Percentiles rank a stretch among this genome's conserved stretches.
These are phyloP conservation scores for Agonopterix arenella DNA, from an alignment of 2,888 invertebrate species.

Conservation along the genomic window DNA sequence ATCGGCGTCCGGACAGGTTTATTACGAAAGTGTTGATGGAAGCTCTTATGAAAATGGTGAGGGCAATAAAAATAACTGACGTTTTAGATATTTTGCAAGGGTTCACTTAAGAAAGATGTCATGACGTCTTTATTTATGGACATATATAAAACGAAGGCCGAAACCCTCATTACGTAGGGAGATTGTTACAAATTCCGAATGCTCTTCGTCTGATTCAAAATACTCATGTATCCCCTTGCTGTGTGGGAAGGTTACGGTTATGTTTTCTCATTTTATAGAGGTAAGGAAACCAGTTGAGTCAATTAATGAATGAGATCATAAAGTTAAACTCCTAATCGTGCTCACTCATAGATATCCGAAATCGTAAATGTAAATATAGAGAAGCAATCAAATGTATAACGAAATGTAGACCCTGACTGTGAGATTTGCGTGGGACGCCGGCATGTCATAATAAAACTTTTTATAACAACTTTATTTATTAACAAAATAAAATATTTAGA, in stretches of 20 bases:
- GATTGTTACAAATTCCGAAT: too few species aligned
- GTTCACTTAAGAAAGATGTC: not conserved
- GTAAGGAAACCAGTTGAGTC: conserved; percentile 5
- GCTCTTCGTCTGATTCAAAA: too few species aligned
- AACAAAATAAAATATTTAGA: conserved; percentile 21
- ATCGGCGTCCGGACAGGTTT: conserved; percentile 59
- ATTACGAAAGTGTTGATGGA: conserved; percentile 52
- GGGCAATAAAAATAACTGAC: conserved; percentile 21
- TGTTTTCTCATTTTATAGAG: conserved; percentile 6
- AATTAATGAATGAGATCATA: conserved; percentile 15
- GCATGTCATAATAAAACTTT: conserved; percentile 45
- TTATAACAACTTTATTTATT: conserved; percentile 38
- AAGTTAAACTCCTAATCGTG: conserved; percentile 38
- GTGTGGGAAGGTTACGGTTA: conserved; percentile 9
- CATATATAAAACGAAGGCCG: too few species aligned
- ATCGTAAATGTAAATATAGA: conserved; percentile 37
- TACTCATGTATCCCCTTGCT: not conserved
- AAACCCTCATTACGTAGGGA: too few species aligned
- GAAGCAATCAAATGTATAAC: conserved; percentile 40
- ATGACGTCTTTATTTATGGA: too few species aligned
- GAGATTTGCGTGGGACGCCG: conserved; percentile 42
- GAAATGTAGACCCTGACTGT: conserved; percentile 22
- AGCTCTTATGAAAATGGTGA: conserved; percentile 41
- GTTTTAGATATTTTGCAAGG: conserved; percentile 21
- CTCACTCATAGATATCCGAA: conserved; percentile 50